phyloP scores from a whole-genome alignment of 2,113 vertebrate species.

The Limnothrissa miodon region DNA sequence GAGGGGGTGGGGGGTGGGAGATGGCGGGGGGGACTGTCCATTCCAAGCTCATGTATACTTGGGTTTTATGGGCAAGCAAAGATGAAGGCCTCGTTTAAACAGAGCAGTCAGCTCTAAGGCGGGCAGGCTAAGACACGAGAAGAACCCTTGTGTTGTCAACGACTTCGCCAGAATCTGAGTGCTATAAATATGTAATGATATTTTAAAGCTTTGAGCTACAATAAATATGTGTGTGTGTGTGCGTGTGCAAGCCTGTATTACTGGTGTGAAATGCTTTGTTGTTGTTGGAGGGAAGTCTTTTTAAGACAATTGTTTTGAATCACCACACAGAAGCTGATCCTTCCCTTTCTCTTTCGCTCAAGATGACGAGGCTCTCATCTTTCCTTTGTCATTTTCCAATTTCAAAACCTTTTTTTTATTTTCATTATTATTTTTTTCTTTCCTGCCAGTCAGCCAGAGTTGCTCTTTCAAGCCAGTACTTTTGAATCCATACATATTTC shows the following conservation, averaged over 20 bases:
- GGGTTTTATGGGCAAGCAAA: constrained; percentile 53
- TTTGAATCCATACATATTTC: constrained; percentile 41
- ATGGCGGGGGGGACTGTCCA: constrained; percentile 60
- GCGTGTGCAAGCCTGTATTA: constrained; percentile 51
- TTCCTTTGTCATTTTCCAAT: constrained; percentile 34
- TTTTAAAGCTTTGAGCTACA: constrained; percentile 61
- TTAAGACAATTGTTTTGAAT: constrained; percentile 55
- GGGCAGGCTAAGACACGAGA: constrained; percentile 58
- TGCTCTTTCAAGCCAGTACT: constrained; percentile 17
- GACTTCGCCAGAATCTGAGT: constrained; percentile 55
- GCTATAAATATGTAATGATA: constrained; percentile 78
- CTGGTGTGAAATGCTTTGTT: constrained; percentile 52
- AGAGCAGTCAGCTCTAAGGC: constrained; percentile 65
- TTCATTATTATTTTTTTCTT: not conserved
- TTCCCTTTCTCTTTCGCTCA: constrained; percentile 29
- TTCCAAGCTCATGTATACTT: constrained; percentile 64
- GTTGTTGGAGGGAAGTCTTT: constrained; percentile 51
- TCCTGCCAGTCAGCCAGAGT: constrained; percentile 29
- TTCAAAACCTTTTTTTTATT: constrained; percentile 27
- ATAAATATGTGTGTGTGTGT: constrained; percentile 38
- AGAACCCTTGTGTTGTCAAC: constrained; percentile 60
- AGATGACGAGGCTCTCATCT: constrained; percentile 39
- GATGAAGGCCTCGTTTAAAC: constrained; percentile 68
- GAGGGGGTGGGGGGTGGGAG: too few relatives aligned
- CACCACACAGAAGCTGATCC: constrained; percentile 37